Evolutionary conservation across 2,888 invertebrate species (phyloP).

Genomic region (Brachypalpus laphriformis): DNA sequence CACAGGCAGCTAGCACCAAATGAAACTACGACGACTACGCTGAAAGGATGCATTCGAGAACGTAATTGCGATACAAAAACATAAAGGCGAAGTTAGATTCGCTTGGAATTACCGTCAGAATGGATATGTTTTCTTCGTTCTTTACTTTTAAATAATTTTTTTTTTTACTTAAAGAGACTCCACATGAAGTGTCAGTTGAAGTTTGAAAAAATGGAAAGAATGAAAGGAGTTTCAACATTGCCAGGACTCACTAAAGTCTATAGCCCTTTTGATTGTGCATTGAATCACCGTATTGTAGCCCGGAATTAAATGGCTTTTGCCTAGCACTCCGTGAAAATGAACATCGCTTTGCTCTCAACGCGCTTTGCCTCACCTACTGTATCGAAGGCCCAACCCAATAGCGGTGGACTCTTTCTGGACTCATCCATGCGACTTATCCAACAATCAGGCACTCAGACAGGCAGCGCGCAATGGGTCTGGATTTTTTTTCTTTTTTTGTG

Average conservation of each 20-base stretch:
- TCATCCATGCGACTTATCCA: conserved; percentile 32
- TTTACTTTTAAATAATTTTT: background rate
- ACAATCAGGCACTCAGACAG: conserved; percentile 17
- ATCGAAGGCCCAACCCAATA: conserved; percentile 5
- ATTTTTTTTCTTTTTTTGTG: conserved; percentile 4
- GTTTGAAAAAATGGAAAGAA: conserved; percentile 4
- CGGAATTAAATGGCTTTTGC: conserved; percentile 37
- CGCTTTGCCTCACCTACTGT: conserved; percentile 28
- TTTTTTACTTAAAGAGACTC: conserved; percentile 1
- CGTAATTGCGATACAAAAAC: conserved; percentile 31
- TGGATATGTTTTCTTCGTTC: background rate
- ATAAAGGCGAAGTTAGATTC: conserved; percentile 10
- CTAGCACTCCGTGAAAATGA: conserved; percentile 36
- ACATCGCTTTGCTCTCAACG: conserved; percentile 44
- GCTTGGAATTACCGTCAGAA: conserved; percentile 10
- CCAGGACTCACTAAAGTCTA: background rate
- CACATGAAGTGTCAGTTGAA: background rate
- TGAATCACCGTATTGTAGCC: conserved; percentile 21
- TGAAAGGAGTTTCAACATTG: conserved; percentile 28
- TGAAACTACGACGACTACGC: background rate
- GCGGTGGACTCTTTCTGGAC: conserved; percentile 4
- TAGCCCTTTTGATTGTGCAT: conserved; percentile 19
- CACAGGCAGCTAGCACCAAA: background rate
- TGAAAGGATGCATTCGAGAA: conserved; percentile 41
- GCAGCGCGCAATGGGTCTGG: background rate